phyloP scores from a whole-genome alignment of 2,888 invertebrate genomes.

The Oscheius sp. region DNA sequence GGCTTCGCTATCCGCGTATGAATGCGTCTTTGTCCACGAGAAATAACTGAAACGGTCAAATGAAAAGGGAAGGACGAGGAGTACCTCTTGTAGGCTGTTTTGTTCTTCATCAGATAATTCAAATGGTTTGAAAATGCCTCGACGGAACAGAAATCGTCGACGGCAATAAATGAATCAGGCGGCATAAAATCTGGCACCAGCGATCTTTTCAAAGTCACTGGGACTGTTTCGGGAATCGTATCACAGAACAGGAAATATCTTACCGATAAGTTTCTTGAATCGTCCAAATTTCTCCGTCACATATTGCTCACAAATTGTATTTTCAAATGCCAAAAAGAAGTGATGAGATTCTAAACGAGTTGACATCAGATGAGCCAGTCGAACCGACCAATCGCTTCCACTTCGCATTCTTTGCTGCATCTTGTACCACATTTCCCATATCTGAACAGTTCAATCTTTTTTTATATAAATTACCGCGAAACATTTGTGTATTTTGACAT shows the following conservation, averaged over 20 bases:
- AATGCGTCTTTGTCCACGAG: slow-evolving; percentile 13
- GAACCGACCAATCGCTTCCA: background rate
- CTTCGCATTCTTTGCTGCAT: background rate
- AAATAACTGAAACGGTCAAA: slow-evolving; percentile 12
- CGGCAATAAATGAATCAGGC: slow-evolving; percentile 2
- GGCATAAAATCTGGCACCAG: background rate
- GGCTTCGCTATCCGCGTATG: background rate
- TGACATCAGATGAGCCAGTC: no score
- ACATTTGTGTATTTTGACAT: background rate
- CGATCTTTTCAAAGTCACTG: slow-evolving; percentile 7
- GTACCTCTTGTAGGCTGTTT: slow-evolving; percentile 8
- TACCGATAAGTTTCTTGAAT: slow-evolving; percentile 7
- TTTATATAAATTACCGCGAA: background rate
- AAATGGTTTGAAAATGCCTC: slow-evolving; percentile 6
- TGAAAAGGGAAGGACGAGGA: background rate
- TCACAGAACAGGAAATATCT: background rate
- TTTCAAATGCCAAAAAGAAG: slow-evolving; percentile 19
- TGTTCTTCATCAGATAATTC: slow-evolving; percentile 21
- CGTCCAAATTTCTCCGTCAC: slow-evolving; percentile 22
- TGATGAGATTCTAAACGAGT: background rate
- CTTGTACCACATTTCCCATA: slow-evolving; percentile 3
- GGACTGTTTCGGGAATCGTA: no score
- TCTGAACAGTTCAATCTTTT: background rate
- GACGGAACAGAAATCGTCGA: slow-evolving; percentile 32
- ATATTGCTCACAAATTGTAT: slow-evolving; percentile 16